Base-by-base conservation (phyloP, 2,797 vertebrate species). In the Melanotaenia parkinsoni region DNA sequence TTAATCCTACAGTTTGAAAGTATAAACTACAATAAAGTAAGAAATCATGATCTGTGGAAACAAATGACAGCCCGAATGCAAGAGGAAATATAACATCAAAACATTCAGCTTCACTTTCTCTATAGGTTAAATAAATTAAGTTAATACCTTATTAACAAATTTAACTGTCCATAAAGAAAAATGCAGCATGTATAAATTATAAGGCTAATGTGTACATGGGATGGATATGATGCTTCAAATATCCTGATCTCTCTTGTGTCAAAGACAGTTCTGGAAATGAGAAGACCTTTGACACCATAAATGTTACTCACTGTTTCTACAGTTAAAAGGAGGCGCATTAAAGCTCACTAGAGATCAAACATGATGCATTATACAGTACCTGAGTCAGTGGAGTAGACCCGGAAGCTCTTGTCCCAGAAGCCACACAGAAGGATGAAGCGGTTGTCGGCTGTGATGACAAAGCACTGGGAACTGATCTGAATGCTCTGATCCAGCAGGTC, bases 391-490 rank as follows among this genome's bases (percentile, higher is more conserved):
- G 97, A 98, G 88, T 99, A 99, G 76, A 99, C 94, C 5, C 98
- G 95, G 92, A 99, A 99, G 89, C 98, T 99, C 94, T 98, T 98
- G 92, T 99, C 98, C 98, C 98, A 99, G 93, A 99, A 99, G 79
- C 98, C 98, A 58, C 97, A 98, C 75, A 99, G 93, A n/a, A 99
- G 93, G 90, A 98, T 96, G 81, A 95, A 97, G 89, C 97, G 96
- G 91, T 99, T 99, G 90, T 99, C 96, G 0, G 98, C 96, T 0
- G 96, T 98, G 91, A 99, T 95, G 87, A 97, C 88, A 70, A 99
- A 99, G 90, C 96, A 98, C 89, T 99, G 97, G 7, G 96, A 97
- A 82, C 97, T 96, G 72, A 99, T 96, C 86, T 96, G 96, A 81
- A 99, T 97, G 83, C 98, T 99, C 86, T 99, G 97, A 92, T 99